Base-by-base conservation (phyloP, 1,140 invertebrate genomes). In the Aphaenogaster floridana region DNA sequence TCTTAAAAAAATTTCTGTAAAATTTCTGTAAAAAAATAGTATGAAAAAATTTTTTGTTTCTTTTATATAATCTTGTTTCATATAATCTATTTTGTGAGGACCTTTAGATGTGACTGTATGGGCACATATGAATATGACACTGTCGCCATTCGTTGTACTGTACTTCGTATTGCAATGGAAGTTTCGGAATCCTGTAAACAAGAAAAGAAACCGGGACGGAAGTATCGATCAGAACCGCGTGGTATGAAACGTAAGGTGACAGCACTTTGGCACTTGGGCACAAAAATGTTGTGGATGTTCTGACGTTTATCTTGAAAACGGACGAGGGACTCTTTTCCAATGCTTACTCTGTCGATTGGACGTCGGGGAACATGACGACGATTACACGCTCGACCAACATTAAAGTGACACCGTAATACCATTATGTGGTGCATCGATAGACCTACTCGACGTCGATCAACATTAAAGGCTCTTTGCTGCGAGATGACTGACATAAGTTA, bases 381-480 rank as follows among this genome's bases (percentile, higher is more conserved):
- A 79, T 86, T 69, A 86, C 59, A 68, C 21, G 63, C 66, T 79
- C 63, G 45, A 68, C 54, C 34, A 80, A 80, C 63, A 68, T 68
- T 80, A 80, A 80, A 80, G 28, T 80, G 61, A 64, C 45, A 36
- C 45, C 48, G 34, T 66, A 79, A 79, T 66, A 79, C 28, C 59
- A 79, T 66, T 64, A 66, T 28, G 28, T 45, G 21, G 77, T 48
- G 45, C 63, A 80, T 52, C 61, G 34, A 68, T 80, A 68, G 45
- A 52, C n/a, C 63, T 80, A 68, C 45, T 80, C 78, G 78, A 54
- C 3, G 61, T 80, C 78, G n/a, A 68, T 80, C 78, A 39, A 68
- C 28, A 80, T 80, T 80, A 80, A 66, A 52, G n/a, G 28, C 45
- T 21, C 21, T 79, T 54, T 54, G 6, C 36, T 39, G 34, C n/a